Conservation (phyloP, 2,113 vertebrate genomes). For the Climacteris rufus region DNA sequence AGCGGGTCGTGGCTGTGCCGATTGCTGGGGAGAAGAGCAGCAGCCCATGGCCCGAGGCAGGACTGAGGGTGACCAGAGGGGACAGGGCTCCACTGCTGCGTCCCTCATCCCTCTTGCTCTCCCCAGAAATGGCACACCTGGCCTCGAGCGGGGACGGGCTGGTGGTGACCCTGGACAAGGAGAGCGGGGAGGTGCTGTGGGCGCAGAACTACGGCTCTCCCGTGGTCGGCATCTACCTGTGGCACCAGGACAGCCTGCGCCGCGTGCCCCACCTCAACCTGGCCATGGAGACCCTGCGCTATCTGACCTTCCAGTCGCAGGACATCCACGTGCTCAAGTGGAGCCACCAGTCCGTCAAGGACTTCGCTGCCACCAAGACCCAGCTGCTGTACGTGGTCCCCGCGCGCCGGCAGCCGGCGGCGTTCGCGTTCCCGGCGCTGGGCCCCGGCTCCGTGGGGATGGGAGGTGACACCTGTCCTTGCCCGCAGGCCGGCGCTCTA, state of each 20-base stretch:
- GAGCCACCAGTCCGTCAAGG: conserved; percentile 78
- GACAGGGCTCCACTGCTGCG: neutral
- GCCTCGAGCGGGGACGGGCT: conserved; percentile 89
- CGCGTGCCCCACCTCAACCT: conserved; percentile 88
- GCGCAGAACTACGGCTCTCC: conserved; percentile 91
- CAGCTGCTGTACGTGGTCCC: conserved; percentile 82
- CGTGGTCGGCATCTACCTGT: conserved; percentile 86
- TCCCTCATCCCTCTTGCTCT: neutral
- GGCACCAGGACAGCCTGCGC: conserved; percentile 86
- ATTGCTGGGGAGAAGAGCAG: rapidly evolving
- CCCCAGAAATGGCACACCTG: conserved; percentile 87
- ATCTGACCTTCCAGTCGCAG: conserved; percentile 87
- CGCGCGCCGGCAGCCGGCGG: rapidly evolving
- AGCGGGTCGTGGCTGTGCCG: rapidly evolving
- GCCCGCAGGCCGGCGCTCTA: conserved; percentile 85
- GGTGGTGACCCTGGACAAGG: conserved; percentile 89
- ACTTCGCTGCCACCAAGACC: conserved; percentile 80
- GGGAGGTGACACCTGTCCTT: neutral
- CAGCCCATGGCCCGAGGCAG: rapidly evolving
- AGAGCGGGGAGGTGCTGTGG: conserved; percentile 88
- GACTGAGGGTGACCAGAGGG: neutral
- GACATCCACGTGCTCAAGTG: conserved; percentile 81
- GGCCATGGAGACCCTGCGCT: conserved; percentile 91
- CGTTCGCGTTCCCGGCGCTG: rapidly evolving
- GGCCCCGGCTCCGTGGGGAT: rapidly evolving